Evolutionary conservation across 2,888 invertebrate species (phyloP), one percentile per base, ranked within the genome.

Genomic region (Heliconius cydno): DNA sequence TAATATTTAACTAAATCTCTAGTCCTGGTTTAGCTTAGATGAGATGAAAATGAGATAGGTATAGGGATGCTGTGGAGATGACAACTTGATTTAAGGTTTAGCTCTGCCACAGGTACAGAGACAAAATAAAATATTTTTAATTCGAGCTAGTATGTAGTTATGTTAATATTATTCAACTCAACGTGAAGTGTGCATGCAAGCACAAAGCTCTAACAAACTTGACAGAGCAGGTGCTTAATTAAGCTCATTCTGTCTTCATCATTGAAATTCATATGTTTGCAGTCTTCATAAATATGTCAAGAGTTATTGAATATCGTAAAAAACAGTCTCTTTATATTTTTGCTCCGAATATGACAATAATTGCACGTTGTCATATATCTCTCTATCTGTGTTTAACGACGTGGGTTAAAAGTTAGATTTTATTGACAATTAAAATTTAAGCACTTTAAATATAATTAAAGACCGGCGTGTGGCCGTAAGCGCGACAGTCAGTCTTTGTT

Each of bases 1-100:
- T 65, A 75, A 41, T 75, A 66, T 75, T 75, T 75, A 66, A 65
- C 41, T 41, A 75, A 75, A 41, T 10, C 74, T 75, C 25, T 65
- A 75, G 25, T 0, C 4, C n/a, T 38, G 46, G 22, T 1, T 75
- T 63, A 65, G 38, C 25, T 46, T 41, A 6, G 65, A 12, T 41
- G 12, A 75, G 65, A 75, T 65, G 46, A 38, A 41, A 63, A 65
- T 38, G 28, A 63, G 60, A 38, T 25, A 34, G 60, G 34, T 25
- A 34, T 10, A 46, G 19, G 28, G 71, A 52, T 30, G 22, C 57
- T 46, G 12, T 46, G 52, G 28, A 15, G 22, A 22, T 22, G 9
- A 22, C 7, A n/a, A 22, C 57, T 57, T 57, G 22, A 57, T 19
- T 52, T 52, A 5, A 52, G 19, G 6, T 46, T 52, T 22, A 52